phyloP scores from a whole-genome alignment of 2,797 vertebrate species.

The Enteromius thamalakanensis region DNA sequence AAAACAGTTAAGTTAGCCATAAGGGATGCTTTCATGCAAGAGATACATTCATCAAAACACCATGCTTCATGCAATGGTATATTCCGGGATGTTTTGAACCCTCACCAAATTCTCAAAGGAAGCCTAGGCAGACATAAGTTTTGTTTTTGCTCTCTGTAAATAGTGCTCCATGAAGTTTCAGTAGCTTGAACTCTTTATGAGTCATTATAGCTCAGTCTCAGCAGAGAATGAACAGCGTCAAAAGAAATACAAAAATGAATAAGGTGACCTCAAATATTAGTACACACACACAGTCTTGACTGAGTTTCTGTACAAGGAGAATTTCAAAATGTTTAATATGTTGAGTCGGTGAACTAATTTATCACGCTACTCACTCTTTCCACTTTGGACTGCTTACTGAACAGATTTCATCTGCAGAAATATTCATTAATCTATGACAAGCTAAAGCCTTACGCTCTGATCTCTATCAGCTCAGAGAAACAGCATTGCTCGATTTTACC shows the following conservation, averaged over 20 bases:
- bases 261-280: constrained; percentile 11
- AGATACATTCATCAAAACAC: neutral
- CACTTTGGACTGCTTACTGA: constrained; percentile 11
- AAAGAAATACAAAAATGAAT: neutral
- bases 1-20: constrained; percentile 13
- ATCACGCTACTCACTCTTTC: constrained; percentile 10
- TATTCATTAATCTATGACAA: constrained; percentile 41
- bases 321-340: constrained; percentile 4
- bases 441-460: constrained; percentile 32
- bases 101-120: constrained; percentile 10
- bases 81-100: constrained; percentile 12
- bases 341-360: constrained; percentile 1
- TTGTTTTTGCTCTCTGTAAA: constrained; percentile 23
- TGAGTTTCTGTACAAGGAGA: constrained; percentile 5
- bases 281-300: neutral
- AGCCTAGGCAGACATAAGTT: constrained; percentile 21
- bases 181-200: constrained; percentile 24
- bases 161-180: constrained; percentile 18
- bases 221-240: neutral
- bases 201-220: constrained; percentile 23
- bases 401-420: constrained; percentile 35
- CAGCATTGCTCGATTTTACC: constrained; percentile 32
- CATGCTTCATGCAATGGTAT: neutral
- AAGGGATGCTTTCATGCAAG: neutral
- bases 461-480: constrained; percentile 45